A percentile compares a stretch with the other conserved stretches of the same genome.
phyloP scores from a whole-genome alignment of 2,888 invertebrate species.

The Xestia sexstrigata region DNA sequence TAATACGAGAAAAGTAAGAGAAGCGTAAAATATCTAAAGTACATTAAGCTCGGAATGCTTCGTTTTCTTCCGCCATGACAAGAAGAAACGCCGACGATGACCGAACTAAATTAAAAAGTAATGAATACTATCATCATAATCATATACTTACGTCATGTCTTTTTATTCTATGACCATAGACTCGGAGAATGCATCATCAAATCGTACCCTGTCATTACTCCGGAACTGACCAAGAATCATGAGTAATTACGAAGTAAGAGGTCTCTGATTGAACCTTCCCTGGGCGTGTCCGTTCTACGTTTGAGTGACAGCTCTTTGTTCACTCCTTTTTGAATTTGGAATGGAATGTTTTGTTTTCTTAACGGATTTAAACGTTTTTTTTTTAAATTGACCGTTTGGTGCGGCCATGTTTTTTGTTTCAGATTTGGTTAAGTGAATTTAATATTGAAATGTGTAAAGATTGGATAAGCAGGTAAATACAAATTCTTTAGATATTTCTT shows the following conservation, averaged over 20 bases:
- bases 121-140: conserved; percentile 69
- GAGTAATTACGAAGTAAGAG: conserved; percentile 78
- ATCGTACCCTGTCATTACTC: conserved; percentile 83
- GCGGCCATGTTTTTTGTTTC: conserved; percentile 39
- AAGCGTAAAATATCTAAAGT: conserved; percentile 45
- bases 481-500: not conserved
- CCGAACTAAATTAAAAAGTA: conserved; percentile 67
- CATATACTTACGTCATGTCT: conserved; percentile 58
- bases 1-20: conserved; percentile 30
- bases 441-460: conserved; percentile 16
- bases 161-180: conserved; percentile 71
- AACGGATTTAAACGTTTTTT: conserved; percentile 70
- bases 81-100: conserved; percentile 54
- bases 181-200: conserved; percentile 77
- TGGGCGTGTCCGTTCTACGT: conserved; percentile 80
- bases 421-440: conserved; percentile 38
- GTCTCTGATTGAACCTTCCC: conserved; percentile 73
- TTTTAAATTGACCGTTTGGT: conserved; percentile 43
- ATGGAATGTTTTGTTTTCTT: conserved; percentile 75
- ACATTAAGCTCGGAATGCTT: conserved; percentile 48
- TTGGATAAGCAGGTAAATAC: not conserved
- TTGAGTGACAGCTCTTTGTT: conserved; percentile 82
- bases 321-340: conserved; percentile 72
- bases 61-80: conserved; percentile 37
- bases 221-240: conserved; percentile 77